Base-by-base conservation (phyloP, 2,888 invertebrate species). In the Daptonema setosum region DNA sequence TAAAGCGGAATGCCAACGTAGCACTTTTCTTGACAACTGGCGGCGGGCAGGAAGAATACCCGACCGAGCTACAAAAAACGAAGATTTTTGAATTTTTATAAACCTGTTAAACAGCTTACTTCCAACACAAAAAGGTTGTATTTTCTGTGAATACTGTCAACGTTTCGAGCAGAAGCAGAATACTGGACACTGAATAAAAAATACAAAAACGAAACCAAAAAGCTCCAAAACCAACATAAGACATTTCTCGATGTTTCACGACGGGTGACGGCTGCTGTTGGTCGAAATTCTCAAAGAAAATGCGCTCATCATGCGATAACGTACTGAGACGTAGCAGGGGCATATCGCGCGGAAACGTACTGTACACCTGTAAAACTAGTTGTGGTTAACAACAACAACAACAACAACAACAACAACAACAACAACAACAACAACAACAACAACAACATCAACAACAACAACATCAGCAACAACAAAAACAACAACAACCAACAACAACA, bases 1-100 rank as follows among this genome's bases (percentile, higher is more conserved):
- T 78, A 76, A 25, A 80, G 71, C 55, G 80, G 77, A 59, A 86
- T 77, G 14, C 85, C 85, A 48, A 82, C 77, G 74, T 85, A 87
- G 73, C 85, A 86, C 66, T 78, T 75, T 52, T 80, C 79, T 61
- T 73, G 76, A 73, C 87, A 90, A 58, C 78, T 77, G 52, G 76
- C 73, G 66, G 81, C 79, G 20, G 85, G 81, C 72, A 83, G 81
- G 74, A 85, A 83, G 63, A 73, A 74, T 56, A 80, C 72, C 60
- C 76, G 75, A 24, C 80, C 80, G 59, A 81, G 71, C 69, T 72
- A 63, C 28, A 56, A 59, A 26, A 28, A 30, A 55, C 5, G 54
- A 14, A 14, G 29, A 14, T 20, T n/a, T 14, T 41, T 3, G 29
- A 52, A 47, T 8, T 35, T n/a, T n/a, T n/a, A n/a, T n/a, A n/a